Evolutionary conservation across 2,888 invertebrate species (phyloP), one percentile per base, ranked within the genome.

Genomic region (Scotopteryx bipunctaria): DNA sequence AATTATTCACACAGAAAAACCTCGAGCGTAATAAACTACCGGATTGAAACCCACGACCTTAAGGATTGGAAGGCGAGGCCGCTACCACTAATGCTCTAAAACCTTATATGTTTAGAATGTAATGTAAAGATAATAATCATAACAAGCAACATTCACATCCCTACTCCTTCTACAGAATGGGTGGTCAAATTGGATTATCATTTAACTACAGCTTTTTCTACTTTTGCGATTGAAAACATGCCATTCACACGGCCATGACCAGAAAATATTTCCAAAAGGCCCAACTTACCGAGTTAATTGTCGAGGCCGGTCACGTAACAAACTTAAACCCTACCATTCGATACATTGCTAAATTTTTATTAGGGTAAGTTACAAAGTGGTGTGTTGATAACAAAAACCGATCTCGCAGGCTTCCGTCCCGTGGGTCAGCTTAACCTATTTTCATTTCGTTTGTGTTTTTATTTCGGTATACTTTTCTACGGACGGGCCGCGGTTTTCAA

Each of bases 351-450:
- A 73, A 71, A 71, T 71, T 77, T 74, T 75, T 76, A 76, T 71
- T 68, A 71, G 66, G 65, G 67, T 63, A 55, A 53, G 47, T 56
- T 63, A 59, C 64, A 67, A 66, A 65, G 69, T 66, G 61, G 55
- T 53, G 60, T 63, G 66, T 69, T 71, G 76, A 77, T 79, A 25
- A 77, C 76, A 75, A 76, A 80, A 78, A 76, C 71, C 73, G 65
- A 69, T 58, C 67, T 75, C 67, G 63, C 61, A 61, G 57, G 57
- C 53, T 44, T 41, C 25, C 35, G 42, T 69, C 79, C 75, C 82
- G 50, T 59, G 78, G 78, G 84, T 63, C 66, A 78, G 73, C 77
- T 83, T 84, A 84, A 82, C 83, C 83, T 78, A 83, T 84, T 83
- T 84, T 79, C 81, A 73, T 78, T 80, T 80, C 66, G 72, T 71